Evolutionary conservation across 1,140 invertebrate species (phyloP).

Genomic region (Drosophila rufa): DNA sequence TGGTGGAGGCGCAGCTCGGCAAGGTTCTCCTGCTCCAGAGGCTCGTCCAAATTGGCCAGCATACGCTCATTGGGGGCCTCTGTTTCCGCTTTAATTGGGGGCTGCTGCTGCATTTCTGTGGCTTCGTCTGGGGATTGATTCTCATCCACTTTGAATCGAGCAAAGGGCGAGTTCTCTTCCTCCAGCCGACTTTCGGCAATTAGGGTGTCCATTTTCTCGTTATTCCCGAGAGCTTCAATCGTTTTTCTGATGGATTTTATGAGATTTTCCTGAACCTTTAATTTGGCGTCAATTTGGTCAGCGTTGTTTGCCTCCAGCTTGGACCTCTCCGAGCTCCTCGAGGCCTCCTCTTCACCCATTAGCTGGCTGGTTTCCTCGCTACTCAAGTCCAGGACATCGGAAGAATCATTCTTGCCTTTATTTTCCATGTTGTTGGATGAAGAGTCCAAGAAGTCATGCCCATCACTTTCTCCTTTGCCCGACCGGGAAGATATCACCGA

Average conservation of each 20-base stretch:
- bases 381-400: slow-evolving; percentile 12
- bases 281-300: not conserved
- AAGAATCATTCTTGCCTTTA: not conserved
- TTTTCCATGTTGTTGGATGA: not conserved
- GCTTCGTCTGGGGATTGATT: slow-evolving; percentile 1
- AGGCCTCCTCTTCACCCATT: not conserved
- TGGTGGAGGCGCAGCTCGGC: slow-evolving; percentile 8
- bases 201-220: slow-evolving; percentile 13
- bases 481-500: not conserved
- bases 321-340: not conserved
- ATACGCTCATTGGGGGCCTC: not conserved
- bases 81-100: not conserved
- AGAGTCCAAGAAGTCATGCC: not conserved
- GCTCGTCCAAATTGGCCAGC: not conserved
- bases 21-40: not conserved
- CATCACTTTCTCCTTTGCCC: not conserved
- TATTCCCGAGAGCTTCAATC: slow-evolving; percentile 4
- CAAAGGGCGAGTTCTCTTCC: slow-evolving; percentile 1
- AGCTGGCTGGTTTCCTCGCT: not conserved
- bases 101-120: not conserved
- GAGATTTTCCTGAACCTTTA: slow-evolving; percentile 10
- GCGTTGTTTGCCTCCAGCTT: not conserved
- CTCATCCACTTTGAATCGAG: not conserved
- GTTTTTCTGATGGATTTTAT: slow-evolving; percentile 32
- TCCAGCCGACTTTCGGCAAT: slow-evolving; percentile 4